Evolutionary conservation across 2,888 invertebrate species (phyloP).

Genomic region (Chymomyza procnemis): DNA sequence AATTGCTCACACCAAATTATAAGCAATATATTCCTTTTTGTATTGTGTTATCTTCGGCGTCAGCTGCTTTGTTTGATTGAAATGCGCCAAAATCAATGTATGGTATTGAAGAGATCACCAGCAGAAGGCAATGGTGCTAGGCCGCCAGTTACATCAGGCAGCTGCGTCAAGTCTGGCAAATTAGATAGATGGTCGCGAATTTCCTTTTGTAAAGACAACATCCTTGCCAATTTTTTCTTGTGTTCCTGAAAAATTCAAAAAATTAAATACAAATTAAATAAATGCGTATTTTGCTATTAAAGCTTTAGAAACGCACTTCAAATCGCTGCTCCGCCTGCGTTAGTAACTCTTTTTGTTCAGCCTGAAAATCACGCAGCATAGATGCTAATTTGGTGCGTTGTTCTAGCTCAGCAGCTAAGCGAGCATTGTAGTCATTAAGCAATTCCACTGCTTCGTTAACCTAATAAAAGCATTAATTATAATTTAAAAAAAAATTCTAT

Average conservation of each 20-base stretch:
- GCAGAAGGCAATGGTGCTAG: slow-evolving; percentile 96
- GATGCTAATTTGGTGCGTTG: slow-evolving; percentile 90
- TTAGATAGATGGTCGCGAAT: slow-evolving; percentile 95
- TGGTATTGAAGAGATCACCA: slow-evolving; percentile 92
- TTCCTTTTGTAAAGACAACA: slow-evolving; percentile 91
- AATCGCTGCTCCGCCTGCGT: slow-evolving; percentile 91
- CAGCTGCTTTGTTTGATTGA: neutral
- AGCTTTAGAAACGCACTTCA: slow-evolving; percentile 82
- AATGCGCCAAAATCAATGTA: slow-evolving; percentile 52
- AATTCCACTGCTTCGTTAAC: slow-evolving; percentile 90
- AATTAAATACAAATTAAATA: neutral
- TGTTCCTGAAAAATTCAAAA: slow-evolving; percentile 86
- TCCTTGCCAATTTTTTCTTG: slow-evolving; percentile 91
- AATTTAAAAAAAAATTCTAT: neutral
- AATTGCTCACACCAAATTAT: neutral
- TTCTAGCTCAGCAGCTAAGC: slow-evolving; percentile 92
- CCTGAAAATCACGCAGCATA: slow-evolving; percentile 92
- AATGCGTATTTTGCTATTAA: neutral
- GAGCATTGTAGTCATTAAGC: slow-evolving; percentile 92
- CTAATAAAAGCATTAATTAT: slow-evolving; percentile 44
- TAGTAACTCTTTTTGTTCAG: slow-evolving; percentile 90
- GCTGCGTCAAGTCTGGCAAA: slow-evolving; percentile 93
- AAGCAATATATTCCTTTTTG: neutral
- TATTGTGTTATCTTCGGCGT: neutral
- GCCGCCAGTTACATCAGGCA: slow-evolving; percentile 95